A percentile compares a stretch with the other conserved stretches of the same genome.
phyloP scores from a whole-genome alignment of 2,888 invertebrate species.

The Cantharis flavilabris region DNA sequence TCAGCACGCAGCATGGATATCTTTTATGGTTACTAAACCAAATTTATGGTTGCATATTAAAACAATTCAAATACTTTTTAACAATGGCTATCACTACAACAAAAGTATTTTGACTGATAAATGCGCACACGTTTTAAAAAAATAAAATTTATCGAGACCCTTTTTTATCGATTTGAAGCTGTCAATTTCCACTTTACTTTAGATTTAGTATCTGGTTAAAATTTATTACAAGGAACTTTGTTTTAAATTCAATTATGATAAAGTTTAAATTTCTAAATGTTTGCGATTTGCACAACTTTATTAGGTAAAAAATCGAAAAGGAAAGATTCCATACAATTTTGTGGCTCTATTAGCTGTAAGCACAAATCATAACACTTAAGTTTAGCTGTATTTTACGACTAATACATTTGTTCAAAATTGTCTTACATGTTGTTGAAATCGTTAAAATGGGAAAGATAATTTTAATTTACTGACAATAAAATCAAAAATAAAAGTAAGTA shows the following conservation, averaged over 20 bases:
- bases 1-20: not conserved
- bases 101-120: conserved; percentile 5
- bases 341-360: not conserved
- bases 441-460: not conserved
- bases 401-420: not conserved
- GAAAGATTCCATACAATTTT: not conserved
- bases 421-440: not conserved
- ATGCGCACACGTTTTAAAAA: not conserved
- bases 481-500: conserved; percentile 13
- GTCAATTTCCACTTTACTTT: not conserved
- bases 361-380: not conserved
- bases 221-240: not conserved
- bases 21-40: not conserved
- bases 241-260: not conserved
- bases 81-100: not conserved
- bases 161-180: conserved; percentile 2
- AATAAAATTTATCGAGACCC: conserved; percentile 2
- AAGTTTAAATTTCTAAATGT: not conserved
- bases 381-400: not conserved
- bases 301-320: not conserved
- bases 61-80: not conserved
- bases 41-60: not conserved
- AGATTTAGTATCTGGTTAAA: not conserved
- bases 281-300: not conserved
- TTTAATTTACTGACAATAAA: conserved; percentile 9